Evolutionary conservation across 2,113 vertebrate species (phyloP), one percentile per base, ranked within the genome.

Genomic region (Odontophorus gujanensis): DNA sequence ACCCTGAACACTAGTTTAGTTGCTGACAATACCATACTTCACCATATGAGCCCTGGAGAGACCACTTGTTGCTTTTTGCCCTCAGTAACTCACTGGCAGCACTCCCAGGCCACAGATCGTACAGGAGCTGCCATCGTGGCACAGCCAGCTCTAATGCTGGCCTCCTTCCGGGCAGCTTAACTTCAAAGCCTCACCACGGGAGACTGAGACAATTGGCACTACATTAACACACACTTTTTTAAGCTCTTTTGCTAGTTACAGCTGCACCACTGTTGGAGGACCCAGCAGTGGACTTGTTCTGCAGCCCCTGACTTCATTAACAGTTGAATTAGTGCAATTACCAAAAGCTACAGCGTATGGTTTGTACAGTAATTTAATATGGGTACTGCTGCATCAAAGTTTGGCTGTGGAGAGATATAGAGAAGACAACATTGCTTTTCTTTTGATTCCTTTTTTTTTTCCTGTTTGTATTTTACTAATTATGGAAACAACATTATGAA

Each of bases 121-220:
- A 13, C 25, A 11, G 34, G 47, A 13, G 9, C 51, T 81, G 19
- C 30, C 1, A 0, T 15, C 1, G 5, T 59, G 6, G 20, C 25
- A 71, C 50, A 63, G 42, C 32, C 69, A 81, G 40, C 40, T 43
- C n/a, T 30, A 51, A 63, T 11, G 13, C 30, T 50, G 62, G 40
- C 40, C 83, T 68, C 69, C 57, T 48, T 36, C 67, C 61, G 48
- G 18, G 78, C n/a, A 72, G n/a, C 34, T 67, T 91, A 14, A 7
- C 47, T 51, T 82, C 28, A 91, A 65, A 87, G 36, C 38, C 72
- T 63, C 83, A 32, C 59, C 47, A 8, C 21, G 25, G 22, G 38
- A 65, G 73, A 43, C 65, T 40, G 83, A 55, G 0, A 57, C 36
- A 82, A 59, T 34, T 50, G 30, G 38, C 25, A 38, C 17, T 72